Evolutionary conservation across 2,113 vertebrate species (phyloP).

Genomic region (Gobiocypris rarus): DNA sequence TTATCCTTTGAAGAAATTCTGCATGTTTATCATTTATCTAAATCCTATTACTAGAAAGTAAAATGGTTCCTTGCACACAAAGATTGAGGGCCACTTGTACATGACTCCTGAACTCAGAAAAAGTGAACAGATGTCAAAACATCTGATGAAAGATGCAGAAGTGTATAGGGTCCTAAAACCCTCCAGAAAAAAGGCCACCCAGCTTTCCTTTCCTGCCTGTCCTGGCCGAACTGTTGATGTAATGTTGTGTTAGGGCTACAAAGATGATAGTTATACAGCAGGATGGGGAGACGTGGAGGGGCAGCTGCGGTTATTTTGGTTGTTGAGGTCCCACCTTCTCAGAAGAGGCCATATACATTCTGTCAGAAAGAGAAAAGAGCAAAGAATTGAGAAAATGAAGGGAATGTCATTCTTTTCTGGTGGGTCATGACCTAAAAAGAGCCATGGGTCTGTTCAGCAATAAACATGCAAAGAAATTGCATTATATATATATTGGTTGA

Average conservation of each 20-base stretch:
- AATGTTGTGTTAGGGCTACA: conserved; percentile 30
- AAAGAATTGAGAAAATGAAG: background rate
- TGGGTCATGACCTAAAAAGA: background rate
- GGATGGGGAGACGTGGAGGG: conserved; percentile 55
- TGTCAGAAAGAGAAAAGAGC: conserved; percentile 18
- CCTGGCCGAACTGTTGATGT: conserved; percentile 49
- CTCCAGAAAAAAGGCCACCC: conserved; percentile 62
- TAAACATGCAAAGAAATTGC: too few relatives aligned
- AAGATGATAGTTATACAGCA: conserved; percentile 50
- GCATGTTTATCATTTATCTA: background rate
- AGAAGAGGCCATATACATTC: conserved; percentile 55
- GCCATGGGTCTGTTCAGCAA: background rate
- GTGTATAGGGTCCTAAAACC: conserved; percentile 54
- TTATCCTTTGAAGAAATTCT: background rate
- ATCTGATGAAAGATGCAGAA: conserved; percentile 53
- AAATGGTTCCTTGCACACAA: background rate
- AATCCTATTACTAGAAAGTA: background rate
- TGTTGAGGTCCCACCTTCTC: conserved; percentile 60
- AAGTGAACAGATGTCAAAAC: conserved; percentile 59
- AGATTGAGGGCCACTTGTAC: background rate
- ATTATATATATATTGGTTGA: too few relatives aligned
- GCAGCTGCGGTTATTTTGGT: conserved; percentile 77
- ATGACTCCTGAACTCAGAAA: background rate
- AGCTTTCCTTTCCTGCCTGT: conserved; percentile 21
- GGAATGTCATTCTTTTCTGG: background rate